These are phyloP conservation scores for Bhutanitis thaidina DNA, from an alignment of 2,888 invertebrate genomes.

Conservation along the genomic window DNA sequence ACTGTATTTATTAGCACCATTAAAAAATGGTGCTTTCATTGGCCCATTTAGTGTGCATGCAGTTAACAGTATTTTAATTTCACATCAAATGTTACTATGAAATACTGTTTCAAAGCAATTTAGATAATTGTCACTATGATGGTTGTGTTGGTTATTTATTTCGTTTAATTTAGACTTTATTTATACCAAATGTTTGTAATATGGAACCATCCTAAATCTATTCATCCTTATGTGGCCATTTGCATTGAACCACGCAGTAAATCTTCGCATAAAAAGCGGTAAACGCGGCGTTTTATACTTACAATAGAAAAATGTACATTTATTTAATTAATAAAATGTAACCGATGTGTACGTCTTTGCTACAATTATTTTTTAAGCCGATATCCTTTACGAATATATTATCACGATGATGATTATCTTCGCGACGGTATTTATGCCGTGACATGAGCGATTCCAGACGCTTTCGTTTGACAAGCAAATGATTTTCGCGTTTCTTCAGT, in stretches of 20 bases:
- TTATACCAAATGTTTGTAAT: constrained; percentile 54
- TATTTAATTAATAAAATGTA: constrained; percentile 15
- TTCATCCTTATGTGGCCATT: neutral
- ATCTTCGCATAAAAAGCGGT: constrained; percentile 11
- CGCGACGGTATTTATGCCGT: no score
- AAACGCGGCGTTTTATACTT: constrained; percentile 18
- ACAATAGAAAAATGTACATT: constrained; percentile 22
- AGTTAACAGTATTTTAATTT: constrained; percentile 21
- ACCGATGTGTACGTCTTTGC: no score
- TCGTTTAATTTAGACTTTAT: constrained; percentile 71
- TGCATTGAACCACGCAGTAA: neutral
- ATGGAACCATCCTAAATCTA: constrained; percentile 2
- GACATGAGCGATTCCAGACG: no score
- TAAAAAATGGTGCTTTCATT: neutral
- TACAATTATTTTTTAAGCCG: no score
- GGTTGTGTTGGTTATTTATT: constrained; percentile 79
- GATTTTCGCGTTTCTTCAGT: no score
- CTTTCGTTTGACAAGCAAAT: no score
- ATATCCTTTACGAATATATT: no score
- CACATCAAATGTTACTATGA: constrained; percentile 31
- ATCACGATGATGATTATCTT: no score
- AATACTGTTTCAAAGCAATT: constrained; percentile 52
- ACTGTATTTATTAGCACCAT: no score
- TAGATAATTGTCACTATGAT: constrained; percentile 44
- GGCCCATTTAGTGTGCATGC: constrained; percentile 11